A percentile compares a stretch with the other conserved stretches of the same genome.
Evolutionary conservation across 2,888 invertebrate genomes (phyloP).

Genomic region (Pseudococcus viburni): DNA sequence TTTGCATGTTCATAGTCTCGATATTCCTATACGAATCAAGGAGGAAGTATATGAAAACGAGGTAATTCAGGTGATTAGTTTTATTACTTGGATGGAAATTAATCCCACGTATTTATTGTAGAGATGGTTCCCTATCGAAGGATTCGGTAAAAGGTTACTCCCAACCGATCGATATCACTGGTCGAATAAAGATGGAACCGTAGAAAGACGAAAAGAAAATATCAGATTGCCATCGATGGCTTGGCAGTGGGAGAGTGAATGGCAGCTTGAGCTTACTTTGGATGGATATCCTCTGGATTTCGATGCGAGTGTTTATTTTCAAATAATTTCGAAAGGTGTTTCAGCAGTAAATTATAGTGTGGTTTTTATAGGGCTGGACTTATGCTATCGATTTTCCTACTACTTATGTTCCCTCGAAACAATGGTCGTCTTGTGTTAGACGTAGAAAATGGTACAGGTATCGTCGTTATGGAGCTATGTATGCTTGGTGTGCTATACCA

Average conservation of each 20-base stretch:
- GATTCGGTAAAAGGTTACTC: conserved; percentile 85
- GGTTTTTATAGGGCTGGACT: conserved; percentile 81
- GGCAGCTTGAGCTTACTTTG: conserved; percentile 87
- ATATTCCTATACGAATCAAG: conserved; percentile 90
- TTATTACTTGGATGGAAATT: background rate
- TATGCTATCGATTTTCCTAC: conserved; percentile 94
- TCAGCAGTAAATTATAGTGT: background rate
- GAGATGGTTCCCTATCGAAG: conserved; percentile 92
- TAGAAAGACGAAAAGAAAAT: conserved; percentile 83
- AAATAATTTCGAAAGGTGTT: background rate
- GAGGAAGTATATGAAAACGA: conserved; percentile 95
- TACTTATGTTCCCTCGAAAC: conserved; percentile 83
- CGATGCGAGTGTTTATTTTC: conserved; percentile 75
- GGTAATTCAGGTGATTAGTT: conserved; percentile 71
- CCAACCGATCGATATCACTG: conserved; percentile 91
- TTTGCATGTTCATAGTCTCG: conserved; percentile 89
- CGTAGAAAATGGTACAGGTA: conserved; percentile 91
- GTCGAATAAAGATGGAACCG: conserved; percentile 87
- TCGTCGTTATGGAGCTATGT: conserved; percentile 88
- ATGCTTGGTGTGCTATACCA: conserved; percentile 93
- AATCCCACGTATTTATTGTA: conserved; percentile 69
- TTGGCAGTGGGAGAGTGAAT: conserved; percentile 97
- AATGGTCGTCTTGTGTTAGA: conserved; percentile 92
- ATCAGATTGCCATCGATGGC: conserved; percentile 92
- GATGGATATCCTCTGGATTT: conserved; percentile 90